Evolutionary conservation across 2,113 vertebrate genomes (phyloP).

Genomic region (Diphyllodes magnificus): DNA sequence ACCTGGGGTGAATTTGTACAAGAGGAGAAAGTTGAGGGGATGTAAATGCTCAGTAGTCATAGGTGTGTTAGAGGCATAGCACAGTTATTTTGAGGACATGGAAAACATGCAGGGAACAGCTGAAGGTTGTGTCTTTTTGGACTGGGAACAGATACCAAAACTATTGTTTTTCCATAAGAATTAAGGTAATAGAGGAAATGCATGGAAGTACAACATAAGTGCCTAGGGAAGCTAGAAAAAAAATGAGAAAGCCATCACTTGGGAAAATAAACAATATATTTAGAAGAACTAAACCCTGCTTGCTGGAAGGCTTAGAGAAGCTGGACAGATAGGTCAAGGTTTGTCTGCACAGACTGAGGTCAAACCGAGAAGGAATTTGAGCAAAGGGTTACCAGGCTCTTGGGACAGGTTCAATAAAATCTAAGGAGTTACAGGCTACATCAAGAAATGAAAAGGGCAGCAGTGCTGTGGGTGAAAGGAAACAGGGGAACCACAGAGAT

Average conservation of each 20-base stretch:
- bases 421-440: neutral
- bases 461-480: neutral
- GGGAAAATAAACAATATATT: neutral
- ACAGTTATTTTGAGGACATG: neutral
- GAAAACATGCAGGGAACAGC: neutral
- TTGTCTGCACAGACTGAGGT: neutral
- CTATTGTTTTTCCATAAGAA: neutral
- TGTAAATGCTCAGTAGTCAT: neutral
- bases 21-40: neutral
- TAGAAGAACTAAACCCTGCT: neutral
- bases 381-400: neutral
- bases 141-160: neutral
- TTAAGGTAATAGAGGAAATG: neutral
- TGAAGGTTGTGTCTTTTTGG: neutral
- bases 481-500: neutral
- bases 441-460: neutral
- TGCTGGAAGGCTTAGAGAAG: neutral
- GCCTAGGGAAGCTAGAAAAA: neutral
- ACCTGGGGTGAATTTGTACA: neutral
- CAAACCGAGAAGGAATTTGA: neutral
- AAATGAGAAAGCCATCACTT: neutral
- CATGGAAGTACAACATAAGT: neutral
- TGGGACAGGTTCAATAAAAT: neutral
- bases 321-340: neutral
- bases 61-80: neutral